Evolutionary conservation across 2,797 vertebrate species (phyloP), one percentile per base, ranked within the genome.

Genomic region (Labroides dimidiatus): DNA sequence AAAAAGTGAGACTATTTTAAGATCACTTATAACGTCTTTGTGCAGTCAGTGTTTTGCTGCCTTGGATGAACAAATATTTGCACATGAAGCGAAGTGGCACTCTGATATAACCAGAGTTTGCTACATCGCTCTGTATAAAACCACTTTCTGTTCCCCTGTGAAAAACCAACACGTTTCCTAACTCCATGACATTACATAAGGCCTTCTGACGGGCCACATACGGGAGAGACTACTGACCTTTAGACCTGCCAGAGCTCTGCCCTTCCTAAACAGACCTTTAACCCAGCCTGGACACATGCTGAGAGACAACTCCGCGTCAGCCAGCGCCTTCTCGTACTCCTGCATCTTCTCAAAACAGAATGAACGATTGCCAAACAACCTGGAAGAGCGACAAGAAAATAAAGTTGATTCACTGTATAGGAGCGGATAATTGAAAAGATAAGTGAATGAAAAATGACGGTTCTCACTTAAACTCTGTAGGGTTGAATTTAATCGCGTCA

Each of bases 281-380:
- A 94, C 92, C 95, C 96, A 97, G 14, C 85, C 85, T 0, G 96
- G 96, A 44, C 17, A 82, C 39, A 98, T 89, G 17, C 72, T 86
- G 30, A 98, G 91, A 0, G 94, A 92, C 15, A 93, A 56, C 76
- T 94, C 93, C 0, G 97, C 96, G 0, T 98, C 97, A 0, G 52
- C 58, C 77, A 98, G 91, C 0, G 96, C 94, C 68, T 95, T 94
- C 9, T 79, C 73, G 1, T 92, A 96, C 4, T 93, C 82, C 19
- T 89, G 89, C 75, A 96, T 84, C 75, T 91, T 94, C 77, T 98
- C 97, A 52, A 95, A 96, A 91, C 96, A 97, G 85, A 94, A 97
- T 0, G 97, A 96, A 7, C 96, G 95, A 86, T 97, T 98, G 42
- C 96, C 96, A 66, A 97, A 95, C 68, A 98, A 85, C 84, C 96